Percentiles rank a stretch among this genome's conserved stretches.
These are phyloP conservation scores for Eulithis prunata DNA, from an alignment of 2,888 invertebrate species.

Conservation along the genomic window DNA sequence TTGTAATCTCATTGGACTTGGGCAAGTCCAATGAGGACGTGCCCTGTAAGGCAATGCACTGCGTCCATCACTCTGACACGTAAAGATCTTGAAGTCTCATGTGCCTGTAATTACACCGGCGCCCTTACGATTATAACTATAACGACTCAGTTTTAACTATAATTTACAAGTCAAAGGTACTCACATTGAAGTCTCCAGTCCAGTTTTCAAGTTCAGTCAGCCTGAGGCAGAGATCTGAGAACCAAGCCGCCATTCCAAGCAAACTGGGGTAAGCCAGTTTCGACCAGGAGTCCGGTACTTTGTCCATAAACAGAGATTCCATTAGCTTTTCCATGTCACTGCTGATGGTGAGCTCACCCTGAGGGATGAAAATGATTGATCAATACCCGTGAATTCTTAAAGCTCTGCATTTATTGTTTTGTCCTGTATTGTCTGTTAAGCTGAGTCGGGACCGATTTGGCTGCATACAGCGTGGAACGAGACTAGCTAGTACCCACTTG, in stretches of 20 bases:
- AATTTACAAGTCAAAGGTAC: slow-evolving; percentile 30
- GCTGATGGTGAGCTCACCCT: slow-evolving; percentile 97
- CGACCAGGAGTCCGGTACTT: slow-evolving; percentile 94
- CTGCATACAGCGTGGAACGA: too few relatives aligned
- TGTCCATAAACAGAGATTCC: slow-evolving; percentile 94
- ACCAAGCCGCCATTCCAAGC: slow-evolving; percentile 93
- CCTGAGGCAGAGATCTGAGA: slow-evolving; percentile 92
- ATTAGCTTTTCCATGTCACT: slow-evolving; percentile 95
- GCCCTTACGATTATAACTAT: too few relatives aligned
- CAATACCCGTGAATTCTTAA: background rate
- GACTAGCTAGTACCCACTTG: too few relatives aligned
- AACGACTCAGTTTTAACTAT: background rate
- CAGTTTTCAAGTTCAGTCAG: slow-evolving; percentile 93
- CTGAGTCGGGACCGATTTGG: too few relatives aligned
- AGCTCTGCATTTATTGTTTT: too few relatives aligned
- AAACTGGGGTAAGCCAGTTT: slow-evolving; percentile 95
- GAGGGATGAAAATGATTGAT: slow-evolving; percentile 22
- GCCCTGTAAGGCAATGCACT: too few relatives aligned
- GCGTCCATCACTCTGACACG: too few relatives aligned
- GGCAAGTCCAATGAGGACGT: too few relatives aligned
- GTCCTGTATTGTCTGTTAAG: too few relatives aligned
- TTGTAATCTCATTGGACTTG: too few relatives aligned
- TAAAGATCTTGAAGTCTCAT: too few relatives aligned
- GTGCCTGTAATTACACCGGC: too few relatives aligned
- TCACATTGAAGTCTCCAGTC: slow-evolving; percentile 92